phyloP scores from a whole-genome alignment of 2,113 vertebrate genomes.

The Garra rufa region DNA sequence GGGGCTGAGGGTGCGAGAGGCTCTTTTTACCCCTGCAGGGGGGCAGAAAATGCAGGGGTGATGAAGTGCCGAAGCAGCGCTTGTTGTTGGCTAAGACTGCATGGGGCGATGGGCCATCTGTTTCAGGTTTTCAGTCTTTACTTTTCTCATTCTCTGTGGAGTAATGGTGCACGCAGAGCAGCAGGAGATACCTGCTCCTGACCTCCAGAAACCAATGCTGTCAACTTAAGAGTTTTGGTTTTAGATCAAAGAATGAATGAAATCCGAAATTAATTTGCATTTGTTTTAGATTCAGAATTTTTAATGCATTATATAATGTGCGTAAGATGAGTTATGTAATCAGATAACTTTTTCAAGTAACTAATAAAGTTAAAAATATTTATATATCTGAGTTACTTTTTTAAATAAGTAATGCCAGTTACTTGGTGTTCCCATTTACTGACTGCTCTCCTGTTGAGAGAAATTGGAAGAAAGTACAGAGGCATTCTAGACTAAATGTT shows the following conservation, averaged over 20 bases:
- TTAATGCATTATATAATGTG: too few relatives aligned
- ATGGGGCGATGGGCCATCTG: constrained; percentile 55
- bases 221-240: background rate
- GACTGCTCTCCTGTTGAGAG: too few relatives aligned
- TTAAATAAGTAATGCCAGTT: too few relatives aligned
- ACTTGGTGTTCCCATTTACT: too few relatives aligned
- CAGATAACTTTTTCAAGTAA: too few relatives aligned
- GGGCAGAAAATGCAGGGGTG: constrained; percentile 15
- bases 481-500: too few relatives aligned
- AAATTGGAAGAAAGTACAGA: too few relatives aligned
- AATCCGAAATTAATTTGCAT: background rate
- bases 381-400: too few relatives aligned
- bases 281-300: too few relatives aligned
- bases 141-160: constrained; percentile 21
- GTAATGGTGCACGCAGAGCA: constrained; percentile 20
- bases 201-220: background rate
- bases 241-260: background rate
- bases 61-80: constrained; percentile 11
- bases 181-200: constrained; percentile 43
- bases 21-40: constrained; percentile 44
- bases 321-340: too few relatives aligned
- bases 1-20: constrained; percentile 31
- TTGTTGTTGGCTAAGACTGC: constrained; percentile 28
- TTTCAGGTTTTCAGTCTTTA: constrained; percentile 46
- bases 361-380: too few relatives aligned